These are phyloP conservation scores for Zeuzera pyrina DNA, from an alignment of 2,888 invertebrate genomes.

Conservation along the genomic window DNA sequence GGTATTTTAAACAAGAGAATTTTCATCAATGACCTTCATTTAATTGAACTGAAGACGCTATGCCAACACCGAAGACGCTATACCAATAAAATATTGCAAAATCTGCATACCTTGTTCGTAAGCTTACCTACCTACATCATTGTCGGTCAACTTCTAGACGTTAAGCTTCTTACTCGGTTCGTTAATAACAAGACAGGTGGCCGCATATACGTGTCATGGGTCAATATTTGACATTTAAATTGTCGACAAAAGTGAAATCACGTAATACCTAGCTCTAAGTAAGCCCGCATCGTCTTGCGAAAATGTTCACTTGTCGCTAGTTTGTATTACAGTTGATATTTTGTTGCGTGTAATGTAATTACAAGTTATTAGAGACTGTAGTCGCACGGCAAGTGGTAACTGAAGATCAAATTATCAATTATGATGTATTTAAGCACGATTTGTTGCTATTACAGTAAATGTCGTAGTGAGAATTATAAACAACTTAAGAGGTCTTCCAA, in stretches of 20 bases:
- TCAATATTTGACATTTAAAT: constrained; percentile 65
- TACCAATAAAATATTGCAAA: too few species aligned
- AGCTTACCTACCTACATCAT: too few species aligned
- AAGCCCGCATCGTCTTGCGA: constrained; percentile 26
- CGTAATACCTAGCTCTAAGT: constrained; percentile 30
- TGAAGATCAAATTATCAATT: constrained; percentile 32
- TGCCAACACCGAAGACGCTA: too few species aligned
- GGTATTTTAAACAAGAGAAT: too few species aligned
- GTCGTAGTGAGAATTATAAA: constrained; percentile 7
- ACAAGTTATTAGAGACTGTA: constrained; percentile 40
- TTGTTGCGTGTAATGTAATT: constrained; percentile 42
- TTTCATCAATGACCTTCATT: too few species aligned
- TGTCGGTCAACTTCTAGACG: too few species aligned
- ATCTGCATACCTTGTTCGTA: too few species aligned
- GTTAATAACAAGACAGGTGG: constrained; percentile 37
- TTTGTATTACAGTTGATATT: constrained; percentile 38
- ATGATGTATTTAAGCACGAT: constrained; percentile 20
- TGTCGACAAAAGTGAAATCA: constrained; percentile 38
- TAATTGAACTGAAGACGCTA: too few species aligned
- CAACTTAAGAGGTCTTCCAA: too few species aligned
- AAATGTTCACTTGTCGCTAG: constrained; percentile 44
- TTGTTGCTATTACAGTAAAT: constrained; percentile 8
- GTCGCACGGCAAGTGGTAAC: constrained; percentile 27
- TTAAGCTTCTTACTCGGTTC: constrained; percentile 3
- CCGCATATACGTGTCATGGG: constrained; percentile 45